phyloP scores from a whole-genome alignment of 2,888 invertebrate genomes.

The Julus scanicus region DNA sequence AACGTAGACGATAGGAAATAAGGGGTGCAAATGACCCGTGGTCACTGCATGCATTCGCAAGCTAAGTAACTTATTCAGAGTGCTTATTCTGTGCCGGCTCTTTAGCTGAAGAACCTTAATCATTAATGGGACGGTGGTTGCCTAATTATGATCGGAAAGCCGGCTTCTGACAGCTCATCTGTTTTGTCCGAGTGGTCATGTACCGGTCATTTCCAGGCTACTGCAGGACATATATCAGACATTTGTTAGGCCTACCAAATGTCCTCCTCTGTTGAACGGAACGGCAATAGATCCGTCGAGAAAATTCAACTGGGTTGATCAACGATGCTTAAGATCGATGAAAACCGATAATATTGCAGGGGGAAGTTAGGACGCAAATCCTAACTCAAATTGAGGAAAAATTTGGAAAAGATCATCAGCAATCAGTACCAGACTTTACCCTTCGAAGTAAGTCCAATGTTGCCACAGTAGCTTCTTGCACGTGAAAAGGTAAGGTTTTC shows the following conservation, averaged over 20 bases:
- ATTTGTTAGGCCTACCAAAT: not conserved
- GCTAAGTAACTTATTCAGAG: conserved; percentile 28
- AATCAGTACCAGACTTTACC: too few relatives aligned
- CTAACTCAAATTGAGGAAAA: too few relatives aligned
- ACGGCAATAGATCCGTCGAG: not conserved
- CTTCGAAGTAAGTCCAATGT: too few relatives aligned
- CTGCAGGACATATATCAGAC: not conserved
- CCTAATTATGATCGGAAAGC: conserved; percentile 54
- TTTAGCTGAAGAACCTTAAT: conserved; percentile 41
- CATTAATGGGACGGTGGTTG: conserved; percentile 53
- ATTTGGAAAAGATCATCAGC: too few relatives aligned
- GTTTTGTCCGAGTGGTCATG: conserved; percentile 42
- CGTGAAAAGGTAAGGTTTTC: too few relatives aligned
- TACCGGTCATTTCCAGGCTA: conserved; percentile 12
- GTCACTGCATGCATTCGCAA: conserved; percentile 8
- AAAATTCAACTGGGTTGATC: not conserved
- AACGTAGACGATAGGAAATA: not conserved
- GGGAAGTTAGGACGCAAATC: not conserved
- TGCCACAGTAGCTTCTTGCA: too few relatives aligned
- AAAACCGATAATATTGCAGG: not conserved
- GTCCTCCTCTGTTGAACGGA: not conserved
- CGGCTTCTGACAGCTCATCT: conserved; percentile 54
- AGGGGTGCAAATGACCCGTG: not conserved
- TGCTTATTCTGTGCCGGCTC: not conserved
- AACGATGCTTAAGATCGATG: not conserved